Conservation (phyloP, 2,113 vertebrate species). For the Eudyptes chrysolophus region DNA sequence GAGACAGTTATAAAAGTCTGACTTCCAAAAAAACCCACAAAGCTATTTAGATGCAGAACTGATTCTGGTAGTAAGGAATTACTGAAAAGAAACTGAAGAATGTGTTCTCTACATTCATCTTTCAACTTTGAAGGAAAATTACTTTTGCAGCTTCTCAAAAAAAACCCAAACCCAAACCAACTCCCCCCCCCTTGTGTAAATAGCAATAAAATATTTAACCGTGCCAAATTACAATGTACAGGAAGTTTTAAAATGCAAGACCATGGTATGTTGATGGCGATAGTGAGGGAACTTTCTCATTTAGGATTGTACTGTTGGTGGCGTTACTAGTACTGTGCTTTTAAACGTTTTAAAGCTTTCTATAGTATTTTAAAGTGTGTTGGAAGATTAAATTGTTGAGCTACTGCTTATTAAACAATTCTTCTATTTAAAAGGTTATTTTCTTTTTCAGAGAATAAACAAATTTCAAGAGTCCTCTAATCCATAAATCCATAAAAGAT, state of each 20-base stretch:
- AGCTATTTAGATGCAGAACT: not conserved
- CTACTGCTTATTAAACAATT: not conserved
- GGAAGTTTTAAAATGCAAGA: not conserved
- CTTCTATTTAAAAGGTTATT: not conserved
- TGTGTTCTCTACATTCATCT: not conserved
- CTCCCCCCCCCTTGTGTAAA: not conserved
- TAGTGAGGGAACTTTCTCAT: not conserved
- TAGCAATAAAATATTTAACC: not conserved
- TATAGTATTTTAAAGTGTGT: not conserved
- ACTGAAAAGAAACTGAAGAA: not conserved
- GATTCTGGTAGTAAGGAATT: not conserved
- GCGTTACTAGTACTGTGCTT: conserved; percentile 3
- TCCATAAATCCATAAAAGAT: not conserved
- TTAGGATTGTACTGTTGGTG: not conserved
- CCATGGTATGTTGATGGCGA: not conserved
- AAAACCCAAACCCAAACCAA: too few relatives aligned
- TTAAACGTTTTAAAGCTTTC: not conserved
- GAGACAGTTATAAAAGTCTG: accelerated
- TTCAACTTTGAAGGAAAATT: not conserved
- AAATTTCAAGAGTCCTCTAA: not conserved
- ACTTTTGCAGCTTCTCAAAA: not conserved
- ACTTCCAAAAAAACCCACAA: not conserved
- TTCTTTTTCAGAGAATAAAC: not conserved
- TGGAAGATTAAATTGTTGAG: not conserved
- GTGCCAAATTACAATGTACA: not conserved